Conservation (phyloP, 2,113 vertebrate species). For the Brienomyrus brachyistius region DNA sequence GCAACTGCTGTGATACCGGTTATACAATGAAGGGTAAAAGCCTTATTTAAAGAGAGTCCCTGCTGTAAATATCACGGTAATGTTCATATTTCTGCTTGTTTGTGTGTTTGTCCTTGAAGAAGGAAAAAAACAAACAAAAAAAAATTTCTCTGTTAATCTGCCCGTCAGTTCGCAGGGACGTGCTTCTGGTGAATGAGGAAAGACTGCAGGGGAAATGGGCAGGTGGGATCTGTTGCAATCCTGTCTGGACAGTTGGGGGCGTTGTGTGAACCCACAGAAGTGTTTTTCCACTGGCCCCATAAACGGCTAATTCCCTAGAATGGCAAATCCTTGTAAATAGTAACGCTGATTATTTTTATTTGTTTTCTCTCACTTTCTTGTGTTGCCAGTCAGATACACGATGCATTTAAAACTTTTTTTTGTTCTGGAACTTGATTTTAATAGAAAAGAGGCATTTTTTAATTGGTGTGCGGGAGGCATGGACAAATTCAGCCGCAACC, state of each 20-base stretch:
- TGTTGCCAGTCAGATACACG: neutral
- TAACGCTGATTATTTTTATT: neutral
- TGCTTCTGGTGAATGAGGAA: neutral
- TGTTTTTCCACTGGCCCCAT: neutral
- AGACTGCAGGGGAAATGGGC: neutral
- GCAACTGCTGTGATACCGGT: neutral
- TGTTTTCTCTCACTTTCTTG: neutral
- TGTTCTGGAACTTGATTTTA: neutral
- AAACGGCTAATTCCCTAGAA: neutral
- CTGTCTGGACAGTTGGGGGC: neutral
- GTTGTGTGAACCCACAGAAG: neutral
- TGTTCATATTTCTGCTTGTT: neutral
- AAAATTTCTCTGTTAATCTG: neutral
- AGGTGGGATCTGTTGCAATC: neutral
- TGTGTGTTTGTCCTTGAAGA: neutral
- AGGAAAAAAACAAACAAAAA: neutral
- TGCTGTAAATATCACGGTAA: constrained; percentile 6
- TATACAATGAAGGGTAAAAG: constrained; percentile 1
- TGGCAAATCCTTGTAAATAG: neutral
- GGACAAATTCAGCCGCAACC: neutral
- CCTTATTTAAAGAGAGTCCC: constrained; percentile 9
- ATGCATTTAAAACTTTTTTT: neutral
- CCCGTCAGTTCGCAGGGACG: neutral
- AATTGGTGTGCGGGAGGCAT: neutral
- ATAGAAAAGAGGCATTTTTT: neutral